phyloP scores from a whole-genome alignment of 2,113 vertebrate species.

The Nothocercus julius region DNA sequence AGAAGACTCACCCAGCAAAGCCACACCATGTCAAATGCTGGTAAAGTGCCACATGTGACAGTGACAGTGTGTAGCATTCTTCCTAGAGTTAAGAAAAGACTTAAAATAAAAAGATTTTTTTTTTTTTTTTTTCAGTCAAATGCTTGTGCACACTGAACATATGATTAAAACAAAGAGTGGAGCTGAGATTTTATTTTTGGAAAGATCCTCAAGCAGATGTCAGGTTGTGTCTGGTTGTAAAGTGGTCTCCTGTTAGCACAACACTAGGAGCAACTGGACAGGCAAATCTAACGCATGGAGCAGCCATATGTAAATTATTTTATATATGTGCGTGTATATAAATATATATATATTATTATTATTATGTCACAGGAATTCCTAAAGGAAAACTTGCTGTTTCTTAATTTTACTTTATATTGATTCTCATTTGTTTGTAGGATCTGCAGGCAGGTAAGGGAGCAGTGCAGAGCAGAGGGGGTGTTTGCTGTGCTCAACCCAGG shows the following conservation, averaged over 20 bases:
- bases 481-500: constrained; percentile 17
- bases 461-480: neutral
- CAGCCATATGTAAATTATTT: neutral
- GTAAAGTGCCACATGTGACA: neutral
- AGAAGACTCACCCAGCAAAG: neutral
- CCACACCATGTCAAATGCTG: neutral
- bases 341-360: neutral
- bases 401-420: constrained; percentile 21
- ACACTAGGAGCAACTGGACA: neutral
- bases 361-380: constrained; percentile 37
- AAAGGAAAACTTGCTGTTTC: neutral
- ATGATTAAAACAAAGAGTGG: neutral
- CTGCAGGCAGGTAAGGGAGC: neutral
- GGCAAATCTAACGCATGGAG: neutral
- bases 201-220: neutral
- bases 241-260: neutral
- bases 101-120: neutral
- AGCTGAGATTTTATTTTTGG: neutral
- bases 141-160: neutral
- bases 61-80: neutral
- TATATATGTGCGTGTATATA: too few species aligned
- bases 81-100: neutral
- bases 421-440: constrained; percentile 50
- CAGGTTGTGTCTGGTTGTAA: neutral
- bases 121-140: neutral